A percentile compares a stretch with the other conserved stretches of the same genome.
Conservation (phyloP, 2,888 invertebrate species). For the Lochmaea capreae region DNA sequence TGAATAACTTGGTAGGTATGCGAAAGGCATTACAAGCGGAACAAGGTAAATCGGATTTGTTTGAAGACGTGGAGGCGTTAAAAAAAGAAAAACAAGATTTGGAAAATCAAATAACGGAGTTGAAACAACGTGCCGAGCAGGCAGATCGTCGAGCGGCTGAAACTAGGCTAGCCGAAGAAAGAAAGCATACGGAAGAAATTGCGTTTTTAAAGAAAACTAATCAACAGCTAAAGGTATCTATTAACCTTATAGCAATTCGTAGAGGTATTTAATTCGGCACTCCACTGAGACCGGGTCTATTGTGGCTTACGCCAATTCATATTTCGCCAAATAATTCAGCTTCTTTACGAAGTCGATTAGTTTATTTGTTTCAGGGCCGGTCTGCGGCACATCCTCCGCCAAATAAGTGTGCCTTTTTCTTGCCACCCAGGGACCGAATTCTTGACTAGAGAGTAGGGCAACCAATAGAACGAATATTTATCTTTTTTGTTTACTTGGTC, state of each 20-base stretch:
- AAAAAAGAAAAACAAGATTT: conserved; percentile 75
- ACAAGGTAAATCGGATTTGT: conserved; percentile 86
- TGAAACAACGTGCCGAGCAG: conserved; percentile 82
- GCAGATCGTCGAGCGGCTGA: conserved; percentile 86
- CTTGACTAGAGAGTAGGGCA: too few relatives aligned
- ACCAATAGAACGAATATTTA: too few relatives aligned
- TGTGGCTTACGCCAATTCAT: too few relatives aligned
- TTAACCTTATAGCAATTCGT: neutral
- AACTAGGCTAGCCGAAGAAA: conserved; percentile 88
- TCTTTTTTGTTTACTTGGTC: too few relatives aligned
- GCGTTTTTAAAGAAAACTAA: conserved; percentile 94
- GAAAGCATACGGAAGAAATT: conserved; percentile 92
- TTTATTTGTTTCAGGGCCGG: too few relatives aligned
- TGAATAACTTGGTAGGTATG: conserved; percentile 67
- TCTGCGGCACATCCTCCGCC: too few relatives aligned
- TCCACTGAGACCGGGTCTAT: too few relatives aligned
- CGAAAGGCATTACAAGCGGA: conserved; percentile 96
- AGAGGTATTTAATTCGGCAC: too few relatives aligned
- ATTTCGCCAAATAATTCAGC: too few relatives aligned
- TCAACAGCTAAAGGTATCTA: conserved; percentile 85
- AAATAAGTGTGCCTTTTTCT: too few relatives aligned
- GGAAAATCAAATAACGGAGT: conserved; percentile 72
- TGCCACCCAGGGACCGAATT: too few relatives aligned
- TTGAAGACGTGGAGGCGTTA: conserved; percentile 79
- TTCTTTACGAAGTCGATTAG: too few relatives aligned